A percentile compares a stretch with the other conserved stretches of the same genome.
Evolutionary conservation across 2,797 vertebrate genomes (phyloP).

Genomic region (Cynodonichthys magdalenae): DNA sequence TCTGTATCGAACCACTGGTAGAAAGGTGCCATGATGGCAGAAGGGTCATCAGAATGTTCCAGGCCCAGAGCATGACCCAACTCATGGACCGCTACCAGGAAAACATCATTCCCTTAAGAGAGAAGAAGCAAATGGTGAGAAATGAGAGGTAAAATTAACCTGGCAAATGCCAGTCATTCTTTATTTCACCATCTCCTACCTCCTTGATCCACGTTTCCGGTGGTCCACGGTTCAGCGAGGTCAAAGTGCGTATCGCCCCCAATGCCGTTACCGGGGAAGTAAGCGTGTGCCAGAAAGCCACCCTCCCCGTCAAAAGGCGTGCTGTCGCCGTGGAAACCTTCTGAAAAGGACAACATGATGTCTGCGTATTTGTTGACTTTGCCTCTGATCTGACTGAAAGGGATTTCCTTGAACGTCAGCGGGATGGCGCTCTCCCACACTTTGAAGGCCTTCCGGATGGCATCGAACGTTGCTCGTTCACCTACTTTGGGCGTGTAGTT

Average conservation of each 20-base stretch:
- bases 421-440: slow-evolving; percentile 88
- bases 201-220: slow-evolving; percentile 83
- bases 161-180: too few species aligned
- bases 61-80: slow-evolving; percentile 91
- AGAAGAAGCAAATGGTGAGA: background rate
- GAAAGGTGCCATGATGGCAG: slow-evolving; percentile 94
- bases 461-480: slow-evolving; percentile 81
- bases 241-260: slow-evolving; percentile 96
- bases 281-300: slow-evolving; percentile 92
- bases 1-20: slow-evolving; percentile 95
- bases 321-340: slow-evolving; percentile 94
- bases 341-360: slow-evolving; percentile 93
- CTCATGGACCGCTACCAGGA: slow-evolving; percentile 92
- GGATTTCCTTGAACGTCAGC: slow-evolving; percentile 89
- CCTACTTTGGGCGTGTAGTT: slow-evolving; percentile 93
- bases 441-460: slow-evolving; percentile 89
- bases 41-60: slow-evolving; percentile 90
- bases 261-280: slow-evolving; percentile 90
- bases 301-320: slow-evolving; percentile 93
- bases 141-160: too few species aligned
- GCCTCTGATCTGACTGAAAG: slow-evolving; percentile 83
- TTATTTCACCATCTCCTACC: slow-evolving; percentile 71
- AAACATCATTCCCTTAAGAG: slow-evolving; percentile 88
- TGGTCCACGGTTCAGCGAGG: slow-evolving; percentile 90
- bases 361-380: slow-evolving; percentile 87